Evolutionary conservation across 1,140 invertebrate species (phyloP), one percentile per base, ranked within the genome.

Genomic region (Calliopsis andreniformis): DNA sequence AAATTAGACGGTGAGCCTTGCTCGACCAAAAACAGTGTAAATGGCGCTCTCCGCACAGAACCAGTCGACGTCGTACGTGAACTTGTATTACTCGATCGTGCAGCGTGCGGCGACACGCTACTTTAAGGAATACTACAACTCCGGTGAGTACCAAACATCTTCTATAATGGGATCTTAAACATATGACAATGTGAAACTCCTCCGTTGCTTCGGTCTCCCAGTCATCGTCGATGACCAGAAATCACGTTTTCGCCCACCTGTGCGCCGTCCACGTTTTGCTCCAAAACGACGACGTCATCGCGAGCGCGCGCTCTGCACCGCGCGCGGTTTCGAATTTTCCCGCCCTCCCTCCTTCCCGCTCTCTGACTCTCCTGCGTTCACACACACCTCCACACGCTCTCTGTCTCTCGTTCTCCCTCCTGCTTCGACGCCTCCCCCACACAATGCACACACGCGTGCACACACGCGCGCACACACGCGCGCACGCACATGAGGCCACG

Each of bases 91-190:
- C 82, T 92, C 92, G 87, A 92, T 92, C 86, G 92, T 92, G 83
- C 91, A 92, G 86, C 91, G 92, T 78, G 91, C 91, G 81, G 91
- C 91, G 80, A 91, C 91, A 79, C 91, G 91, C 80, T 92, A 92
- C 88, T 92, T 92, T 89, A 92, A 92, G 89, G 91, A 92, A 88
- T 92, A 92, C 85, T 92, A 92, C 90, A 92, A 91, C 87, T 90
- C 91, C 87, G 92, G 92, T 92, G 89, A 92, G 92, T 92, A 89
- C 68, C 45, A 61, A 4, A 2, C 66, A 20, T 16, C n/a, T n/a
- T n/a, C n/a, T n/a, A n/a, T n/a, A n/a, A n/a, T n/a, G n/a, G n/a
- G n/a, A n/a, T n/a, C n/a, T n/a, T n/a, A n/a, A n/a, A n/a, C n/a
- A n/a, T n/a, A n/a, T n/a, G n/a, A n/a, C n/a, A n/a, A n/a, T n/a